Conservation (phyloP, 2,113 vertebrate genomes). For the Hyperoodon ampullatus region DNA sequence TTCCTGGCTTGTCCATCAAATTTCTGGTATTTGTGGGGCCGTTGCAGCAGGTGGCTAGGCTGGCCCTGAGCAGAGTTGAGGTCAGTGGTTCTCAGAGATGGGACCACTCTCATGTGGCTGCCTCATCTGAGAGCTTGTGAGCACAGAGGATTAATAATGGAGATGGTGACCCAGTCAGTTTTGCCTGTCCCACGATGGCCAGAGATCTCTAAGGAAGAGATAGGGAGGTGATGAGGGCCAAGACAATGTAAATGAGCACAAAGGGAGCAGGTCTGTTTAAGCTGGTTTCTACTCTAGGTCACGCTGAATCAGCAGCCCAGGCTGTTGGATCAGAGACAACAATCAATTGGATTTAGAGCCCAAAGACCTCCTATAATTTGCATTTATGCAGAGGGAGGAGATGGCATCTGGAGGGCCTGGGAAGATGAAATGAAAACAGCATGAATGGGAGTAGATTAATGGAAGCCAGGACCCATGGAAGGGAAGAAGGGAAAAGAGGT, state of each 20-base stretch:
- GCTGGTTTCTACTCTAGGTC: neutral
- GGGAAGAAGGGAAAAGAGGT: neutral
- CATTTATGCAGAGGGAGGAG: neutral
- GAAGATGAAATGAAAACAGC: neutral
- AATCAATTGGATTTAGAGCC: neutral
- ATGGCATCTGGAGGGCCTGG: neutral
- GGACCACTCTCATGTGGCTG: neutral
- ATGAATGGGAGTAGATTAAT: neutral
- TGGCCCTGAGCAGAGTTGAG: neutral
- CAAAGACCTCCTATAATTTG: neutral
- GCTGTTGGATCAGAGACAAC: neutral
- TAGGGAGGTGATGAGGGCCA: neutral
- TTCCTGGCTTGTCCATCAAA: neutral
- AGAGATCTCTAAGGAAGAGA: constrained; percentile 69
- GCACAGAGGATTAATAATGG: constrained; percentile 57
- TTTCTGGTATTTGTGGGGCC: constrained; percentile 25
- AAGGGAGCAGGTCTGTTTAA: neutral
- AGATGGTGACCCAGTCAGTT: constrained; percentile 33
- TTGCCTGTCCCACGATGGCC: constrained; percentile 71
- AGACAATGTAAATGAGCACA: neutral
- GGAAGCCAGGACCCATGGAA: neutral
- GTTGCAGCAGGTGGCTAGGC: neutral
- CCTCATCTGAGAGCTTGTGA: constrained; percentile 65
- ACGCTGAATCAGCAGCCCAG: neutral
- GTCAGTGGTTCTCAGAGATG: neutral